These are phyloP conservation scores for Antechinus stuartii DNA, from an alignment of 2,113 vertebrate genomes.

Conservation along the genomic window DNA sequence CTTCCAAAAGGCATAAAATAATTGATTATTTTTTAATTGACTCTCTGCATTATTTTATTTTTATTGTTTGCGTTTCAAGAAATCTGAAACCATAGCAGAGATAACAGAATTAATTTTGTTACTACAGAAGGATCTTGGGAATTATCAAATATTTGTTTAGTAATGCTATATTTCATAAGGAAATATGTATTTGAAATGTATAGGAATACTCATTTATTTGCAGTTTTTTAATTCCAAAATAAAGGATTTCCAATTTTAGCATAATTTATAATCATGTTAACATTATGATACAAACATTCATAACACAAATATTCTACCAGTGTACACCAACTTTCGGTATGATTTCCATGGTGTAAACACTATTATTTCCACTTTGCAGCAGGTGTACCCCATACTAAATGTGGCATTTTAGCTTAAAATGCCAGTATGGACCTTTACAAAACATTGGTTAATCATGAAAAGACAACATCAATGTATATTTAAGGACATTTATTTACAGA, in stretches of 20 bases:
- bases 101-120: constrained; percentile 71
- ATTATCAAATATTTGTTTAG: constrained; percentile 49
- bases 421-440: constrained; percentile 87
- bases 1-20: constrained; percentile 74
- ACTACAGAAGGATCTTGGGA: constrained; percentile 56
- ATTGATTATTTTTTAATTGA: constrained; percentile 72
- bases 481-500: constrained; percentile 87
- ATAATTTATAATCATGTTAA: constrained; percentile 56
- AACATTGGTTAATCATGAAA: constrained; percentile 88
- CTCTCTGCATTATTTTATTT: constrained; percentile 79
- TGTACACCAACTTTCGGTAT: constrained; percentile 83
- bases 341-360: constrained; percentile 84
- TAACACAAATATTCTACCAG: constrained; percentile 70
- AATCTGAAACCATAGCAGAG: constrained; percentile 81
- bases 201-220: constrained; percentile 71
- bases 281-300: constrained; percentile 17
- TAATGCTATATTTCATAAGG: constrained; percentile 59
- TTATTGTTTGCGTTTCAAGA: constrained; percentile 64
- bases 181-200: constrained; percentile 77
- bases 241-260: constrained; percentile 9
- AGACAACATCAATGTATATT: constrained; percentile 86
- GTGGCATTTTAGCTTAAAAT: constrained; percentile 88
- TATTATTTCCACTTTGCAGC: constrained; percentile 82
- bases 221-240: constrained; percentile 65
- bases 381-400: constrained; percentile 86